Evolutionary conservation across 2,113 vertebrate species (phyloP).

Genomic region (Pristiophorus japonicus): DNA sequence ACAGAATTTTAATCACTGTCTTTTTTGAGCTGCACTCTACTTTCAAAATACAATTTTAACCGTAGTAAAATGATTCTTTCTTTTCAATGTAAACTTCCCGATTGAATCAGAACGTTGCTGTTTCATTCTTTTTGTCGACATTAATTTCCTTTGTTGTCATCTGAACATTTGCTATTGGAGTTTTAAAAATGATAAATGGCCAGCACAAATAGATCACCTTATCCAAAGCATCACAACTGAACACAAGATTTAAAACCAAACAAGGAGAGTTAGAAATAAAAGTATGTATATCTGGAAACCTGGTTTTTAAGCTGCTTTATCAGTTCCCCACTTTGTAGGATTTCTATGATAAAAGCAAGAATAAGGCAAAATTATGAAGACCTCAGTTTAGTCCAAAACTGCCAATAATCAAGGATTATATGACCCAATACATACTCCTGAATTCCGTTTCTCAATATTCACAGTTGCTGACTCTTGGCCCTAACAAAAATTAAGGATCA

Average conservation of each 20-base stretch:
- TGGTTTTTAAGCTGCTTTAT: neutral
- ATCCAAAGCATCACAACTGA: neutral
- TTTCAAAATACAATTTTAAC: neutral
- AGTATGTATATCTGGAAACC: neutral
- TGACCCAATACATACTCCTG: neutral
- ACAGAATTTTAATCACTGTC: neutral
- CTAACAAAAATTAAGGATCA: neutral
- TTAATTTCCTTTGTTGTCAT: neutral
- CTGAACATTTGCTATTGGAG: neutral
- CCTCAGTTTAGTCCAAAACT: neutral
- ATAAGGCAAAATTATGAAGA: neutral
- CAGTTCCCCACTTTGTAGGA: neutral
- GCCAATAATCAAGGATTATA: neutral
- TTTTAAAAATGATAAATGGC: conserved; percentile 1
- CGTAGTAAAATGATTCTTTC: neutral
- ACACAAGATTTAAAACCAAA: neutral
- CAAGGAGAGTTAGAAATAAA: neutral
- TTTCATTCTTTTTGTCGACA: neutral
- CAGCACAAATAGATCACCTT: neutral
- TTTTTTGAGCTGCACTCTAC: neutral
- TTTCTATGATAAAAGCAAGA: neutral
- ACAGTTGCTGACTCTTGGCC: neutral
- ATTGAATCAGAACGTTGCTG: neutral
- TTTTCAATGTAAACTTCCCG: neutral
- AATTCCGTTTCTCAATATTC: neutral